These are phyloP conservation scores for Griposia aprilina DNA, from an alignment of 2,888 invertebrate species.

Conservation along the genomic window DNA sequence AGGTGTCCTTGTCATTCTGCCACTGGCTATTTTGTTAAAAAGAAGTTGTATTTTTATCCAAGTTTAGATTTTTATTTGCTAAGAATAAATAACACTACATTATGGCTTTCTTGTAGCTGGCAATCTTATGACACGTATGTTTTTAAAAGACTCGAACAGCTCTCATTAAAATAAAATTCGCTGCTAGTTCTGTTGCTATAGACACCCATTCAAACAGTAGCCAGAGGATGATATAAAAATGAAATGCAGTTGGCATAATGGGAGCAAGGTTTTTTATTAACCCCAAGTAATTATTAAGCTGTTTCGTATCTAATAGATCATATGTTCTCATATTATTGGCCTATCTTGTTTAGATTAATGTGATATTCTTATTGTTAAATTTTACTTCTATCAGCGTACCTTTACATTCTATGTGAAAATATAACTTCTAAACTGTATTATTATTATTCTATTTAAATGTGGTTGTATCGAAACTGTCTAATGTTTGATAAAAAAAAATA, in stretches of 20 bases:
- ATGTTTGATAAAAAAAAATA: neutral
- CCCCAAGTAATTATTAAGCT: neutral
- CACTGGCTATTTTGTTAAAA: neutral
- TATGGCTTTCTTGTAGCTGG: neutral
- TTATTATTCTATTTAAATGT: neutral
- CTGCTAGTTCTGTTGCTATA: neutral
- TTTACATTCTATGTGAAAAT: neutral
- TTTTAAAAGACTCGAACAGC: neutral
- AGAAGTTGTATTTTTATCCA: neutral
- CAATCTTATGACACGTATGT: neutral
- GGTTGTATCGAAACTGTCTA: neutral
- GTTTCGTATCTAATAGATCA: neutral
- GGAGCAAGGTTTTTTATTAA: neutral
- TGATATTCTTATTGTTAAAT: neutral
- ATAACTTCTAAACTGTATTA: neutral
- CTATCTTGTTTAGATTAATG: neutral
- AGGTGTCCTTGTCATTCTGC: neutral
- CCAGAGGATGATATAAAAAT: neutral
- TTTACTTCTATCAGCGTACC: neutral
- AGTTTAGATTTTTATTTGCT: neutral
- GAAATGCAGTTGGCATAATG: neutral
- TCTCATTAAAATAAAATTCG: neutral
- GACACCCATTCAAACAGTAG: neutral
- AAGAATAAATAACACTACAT: neutral
- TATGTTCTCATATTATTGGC: neutral